Percentiles rank a stretch among this genome's conserved stretches.
Conservation (phyloP, 2,113 vertebrate genomes). For the Heteronetta atricapilla region DNA sequence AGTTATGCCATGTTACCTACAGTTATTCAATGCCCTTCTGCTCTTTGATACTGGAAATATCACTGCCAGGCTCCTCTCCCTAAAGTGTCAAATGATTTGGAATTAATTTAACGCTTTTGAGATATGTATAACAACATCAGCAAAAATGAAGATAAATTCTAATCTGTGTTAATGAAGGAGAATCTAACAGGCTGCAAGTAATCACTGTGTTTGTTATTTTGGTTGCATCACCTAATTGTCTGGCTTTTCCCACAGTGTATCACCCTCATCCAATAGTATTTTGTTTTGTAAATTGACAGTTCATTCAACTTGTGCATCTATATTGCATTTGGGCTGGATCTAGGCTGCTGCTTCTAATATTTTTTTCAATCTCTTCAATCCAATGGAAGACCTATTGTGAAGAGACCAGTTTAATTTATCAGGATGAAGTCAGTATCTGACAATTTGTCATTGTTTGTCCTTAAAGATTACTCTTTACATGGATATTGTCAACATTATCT, state of each 20-base stretch:
- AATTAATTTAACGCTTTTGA: slow-evolving; percentile 21
- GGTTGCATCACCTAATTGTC: not conserved
- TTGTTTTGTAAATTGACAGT: not conserved
- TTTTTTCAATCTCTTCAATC: not conserved
- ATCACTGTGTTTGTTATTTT: not conserved
- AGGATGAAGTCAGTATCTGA: not conserved
- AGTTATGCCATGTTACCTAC: not conserved
- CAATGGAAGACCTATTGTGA: not conserved
- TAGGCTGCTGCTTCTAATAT: not conserved
- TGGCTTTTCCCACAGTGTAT: not conserved
- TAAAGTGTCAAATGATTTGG: slow-evolving; percentile 25
- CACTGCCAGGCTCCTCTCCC: slow-evolving; percentile 8
- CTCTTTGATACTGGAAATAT: slow-evolving; percentile 8
- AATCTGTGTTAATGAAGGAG: not conserved
- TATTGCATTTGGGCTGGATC: not conserved
- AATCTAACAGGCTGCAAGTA: not conserved
- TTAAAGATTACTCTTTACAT: not conserved
- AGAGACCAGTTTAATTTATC: not conserved
- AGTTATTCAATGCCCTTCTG: not conserved
- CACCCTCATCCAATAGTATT: not conserved
- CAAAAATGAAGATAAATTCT: not conserved
- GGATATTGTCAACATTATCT: not conserved
- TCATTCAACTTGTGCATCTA: not conserved
- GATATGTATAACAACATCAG: not conserved
- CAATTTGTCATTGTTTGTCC: not conserved